A percentile compares a stretch with the other conserved stretches of the same genome.
phyloP scores from a whole-genome alignment of 1,140 invertebrate genomes.

The Habropoda laboriosa region DNA sequence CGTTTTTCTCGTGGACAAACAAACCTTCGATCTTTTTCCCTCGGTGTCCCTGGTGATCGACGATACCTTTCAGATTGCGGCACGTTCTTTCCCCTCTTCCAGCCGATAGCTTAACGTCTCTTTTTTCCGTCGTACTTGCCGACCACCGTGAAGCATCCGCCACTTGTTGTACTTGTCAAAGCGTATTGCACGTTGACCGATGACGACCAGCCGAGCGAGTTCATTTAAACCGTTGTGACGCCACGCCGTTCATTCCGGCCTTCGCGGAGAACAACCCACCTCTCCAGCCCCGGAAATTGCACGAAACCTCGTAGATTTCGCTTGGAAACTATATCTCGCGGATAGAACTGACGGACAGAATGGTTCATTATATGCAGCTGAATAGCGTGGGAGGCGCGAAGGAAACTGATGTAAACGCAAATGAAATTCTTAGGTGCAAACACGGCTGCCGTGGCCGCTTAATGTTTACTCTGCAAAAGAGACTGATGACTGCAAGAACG shows the following conservation, averaged over 20 bases:
- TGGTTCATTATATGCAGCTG: background rate
- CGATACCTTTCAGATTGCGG: constrained; percentile 33
- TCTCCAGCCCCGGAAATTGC: constrained; percentile 58
- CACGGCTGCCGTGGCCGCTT: background rate
- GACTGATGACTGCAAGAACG: constrained; percentile 8
- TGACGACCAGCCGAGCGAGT: constrained; percentile 22
- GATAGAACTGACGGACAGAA: constrained; percentile 3
- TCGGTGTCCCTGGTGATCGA: constrained; percentile 15
- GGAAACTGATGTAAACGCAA: background rate
- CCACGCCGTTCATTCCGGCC: constrained; percentile 7
- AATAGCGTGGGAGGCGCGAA: background rate
- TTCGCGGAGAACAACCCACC: too few species aligned
- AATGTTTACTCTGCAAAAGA: background rate
- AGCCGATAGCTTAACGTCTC: constrained; percentile 19
- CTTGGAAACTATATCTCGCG: background rate
- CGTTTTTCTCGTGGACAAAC: constrained; percentile 24
- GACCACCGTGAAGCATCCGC: constrained; percentile 64
- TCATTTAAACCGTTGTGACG: constrained; percentile 59
- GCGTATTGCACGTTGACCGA: constrained; percentile 48
- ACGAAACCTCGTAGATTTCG: constrained; percentile 45
- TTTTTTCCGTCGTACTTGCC: constrained; percentile 24
- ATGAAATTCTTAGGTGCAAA: constrained; percentile 22
- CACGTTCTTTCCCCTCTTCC: constrained; percentile 36
- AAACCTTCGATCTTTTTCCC: constrained; percentile 12
- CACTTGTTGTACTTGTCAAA: constrained; percentile 64